Conservation (phyloP, 2,888 invertebrate genomes). For the Ichneumoninae sp. region DNA sequence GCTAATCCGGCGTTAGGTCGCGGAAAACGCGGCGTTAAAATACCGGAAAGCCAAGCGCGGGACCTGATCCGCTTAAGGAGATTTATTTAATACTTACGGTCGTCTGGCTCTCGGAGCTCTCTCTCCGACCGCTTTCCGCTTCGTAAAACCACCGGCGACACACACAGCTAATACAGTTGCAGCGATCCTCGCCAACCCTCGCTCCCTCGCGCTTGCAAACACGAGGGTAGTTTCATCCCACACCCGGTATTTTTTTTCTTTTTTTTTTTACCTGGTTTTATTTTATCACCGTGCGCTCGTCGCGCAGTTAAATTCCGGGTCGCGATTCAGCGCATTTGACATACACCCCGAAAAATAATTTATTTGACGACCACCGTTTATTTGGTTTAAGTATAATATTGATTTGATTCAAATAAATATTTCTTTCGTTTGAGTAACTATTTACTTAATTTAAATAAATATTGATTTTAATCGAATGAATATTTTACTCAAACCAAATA, state of each 20-base stretch:
- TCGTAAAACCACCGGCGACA: constrained; percentile 42
- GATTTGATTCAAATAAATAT: no score
- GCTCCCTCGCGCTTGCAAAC: constrained; percentile 24
- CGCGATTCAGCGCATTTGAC: background rate
- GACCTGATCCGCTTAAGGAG: constrained; percentile 81
- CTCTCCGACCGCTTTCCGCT: constrained; percentile 70
- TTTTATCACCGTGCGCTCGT: constrained; percentile 30
- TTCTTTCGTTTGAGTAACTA: no score
- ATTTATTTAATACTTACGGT: constrained; percentile 82
- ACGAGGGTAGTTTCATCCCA: constrained; percentile 43
- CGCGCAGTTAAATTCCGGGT: constrained; percentile 61
- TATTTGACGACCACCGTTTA: no score
- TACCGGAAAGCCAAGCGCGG: constrained; percentile 78
- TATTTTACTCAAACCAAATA: no score
- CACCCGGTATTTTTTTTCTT: background rate
- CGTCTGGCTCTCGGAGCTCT: constrained; percentile 75
- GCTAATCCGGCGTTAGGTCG: constrained; percentile 79
- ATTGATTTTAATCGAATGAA: no score
- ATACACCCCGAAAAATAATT: no score
- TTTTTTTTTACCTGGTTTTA: constrained; percentile 20
- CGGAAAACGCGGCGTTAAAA: constrained; percentile 81
- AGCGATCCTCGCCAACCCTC: constrained; percentile 16
- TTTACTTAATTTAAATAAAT: no score
- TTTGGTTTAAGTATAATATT: no score
- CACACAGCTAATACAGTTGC: constrained; percentile 39